Conservation (phyloP, 37 sponge, comb jelly and placozoan genomes). For the Agelas oroides region DNA sequence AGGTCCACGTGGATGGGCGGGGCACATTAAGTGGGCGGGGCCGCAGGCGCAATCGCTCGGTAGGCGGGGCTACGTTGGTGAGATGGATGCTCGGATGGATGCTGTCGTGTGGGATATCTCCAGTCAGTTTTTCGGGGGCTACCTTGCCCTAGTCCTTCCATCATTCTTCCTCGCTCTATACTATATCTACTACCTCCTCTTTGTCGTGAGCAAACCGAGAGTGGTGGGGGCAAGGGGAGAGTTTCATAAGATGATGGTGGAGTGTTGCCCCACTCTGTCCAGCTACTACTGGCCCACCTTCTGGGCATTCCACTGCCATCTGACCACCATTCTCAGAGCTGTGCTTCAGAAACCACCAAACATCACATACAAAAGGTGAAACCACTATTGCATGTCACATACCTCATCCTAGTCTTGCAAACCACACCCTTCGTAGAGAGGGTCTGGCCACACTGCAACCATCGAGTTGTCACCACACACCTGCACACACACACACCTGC, state of each 20-base stretch:
- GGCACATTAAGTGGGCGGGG: too few species aligned
- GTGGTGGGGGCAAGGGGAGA: constrained; percentile 26
- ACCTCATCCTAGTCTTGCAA: background rate
- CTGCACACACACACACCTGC: too few species aligned
- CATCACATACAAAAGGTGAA: constrained; percentile 68
- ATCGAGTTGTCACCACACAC: background rate
- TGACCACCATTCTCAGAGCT: constrained; percentile 61
- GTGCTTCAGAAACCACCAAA: constrained; percentile 37
- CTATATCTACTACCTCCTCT: constrained; percentile 30
- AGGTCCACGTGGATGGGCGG: too few species aligned
- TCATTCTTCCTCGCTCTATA: background rate
- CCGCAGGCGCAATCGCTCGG: too few species aligned
- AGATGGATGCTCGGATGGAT: too few species aligned
- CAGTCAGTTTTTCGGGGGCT: too few species aligned
- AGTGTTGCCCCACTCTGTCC: constrained; percentile 56
- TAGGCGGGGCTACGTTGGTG: too few species aligned
- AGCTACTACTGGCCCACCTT: constrained; percentile 73
- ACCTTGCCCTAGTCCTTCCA: too few species aligned
- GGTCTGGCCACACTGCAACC: too few species aligned
- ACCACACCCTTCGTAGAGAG: too few species aligned
- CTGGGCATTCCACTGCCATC: constrained; percentile 74
- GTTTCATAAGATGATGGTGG: constrained; percentile 10
- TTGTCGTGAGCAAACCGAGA: constrained; percentile 53
- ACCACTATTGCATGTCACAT: too few species aligned
- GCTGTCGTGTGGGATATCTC: too few species aligned